Conservation (phyloP, 2,888 invertebrate genomes). For the Mythimna ferrago region DNA sequence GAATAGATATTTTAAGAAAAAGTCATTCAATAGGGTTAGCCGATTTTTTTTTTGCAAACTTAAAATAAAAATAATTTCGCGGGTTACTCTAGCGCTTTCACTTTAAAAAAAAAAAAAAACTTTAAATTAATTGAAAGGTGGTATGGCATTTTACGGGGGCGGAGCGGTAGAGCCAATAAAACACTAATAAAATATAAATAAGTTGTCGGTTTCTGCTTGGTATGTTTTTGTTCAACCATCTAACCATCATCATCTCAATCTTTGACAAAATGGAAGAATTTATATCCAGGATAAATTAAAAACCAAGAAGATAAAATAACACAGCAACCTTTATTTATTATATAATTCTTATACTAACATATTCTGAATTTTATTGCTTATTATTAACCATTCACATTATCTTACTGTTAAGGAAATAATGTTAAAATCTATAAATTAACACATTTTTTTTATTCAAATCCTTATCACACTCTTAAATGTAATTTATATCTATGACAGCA, state of each 20-base stretch:
- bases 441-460: neutral
- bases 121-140: no score
- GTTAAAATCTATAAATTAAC: neutral
- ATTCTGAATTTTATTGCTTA: conserved; percentile 11
- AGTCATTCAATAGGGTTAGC: no score
- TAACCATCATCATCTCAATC: neutral
- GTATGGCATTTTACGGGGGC: no score
- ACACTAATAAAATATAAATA: conserved; percentile 1
- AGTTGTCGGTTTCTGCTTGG: neutral
- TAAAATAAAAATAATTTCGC: no score
- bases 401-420: neutral
- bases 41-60: no score
- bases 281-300: conserved; percentile 36
- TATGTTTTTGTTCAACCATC: neutral
- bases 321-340: conserved; percentile 35
- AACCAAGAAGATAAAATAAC: conserved; percentile 10
- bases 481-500: neutral
- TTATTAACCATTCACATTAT: neutral
- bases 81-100: no score
- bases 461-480: conserved; percentile 11
- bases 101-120: no score
- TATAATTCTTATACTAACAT: conserved; percentile 5
- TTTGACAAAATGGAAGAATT: neutral
- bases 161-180: no score
- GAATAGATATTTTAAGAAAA: no score